phyloP scores from a whole-genome alignment of 2,797 vertebrate genomes.

The Ispidina lecontei region DNA sequence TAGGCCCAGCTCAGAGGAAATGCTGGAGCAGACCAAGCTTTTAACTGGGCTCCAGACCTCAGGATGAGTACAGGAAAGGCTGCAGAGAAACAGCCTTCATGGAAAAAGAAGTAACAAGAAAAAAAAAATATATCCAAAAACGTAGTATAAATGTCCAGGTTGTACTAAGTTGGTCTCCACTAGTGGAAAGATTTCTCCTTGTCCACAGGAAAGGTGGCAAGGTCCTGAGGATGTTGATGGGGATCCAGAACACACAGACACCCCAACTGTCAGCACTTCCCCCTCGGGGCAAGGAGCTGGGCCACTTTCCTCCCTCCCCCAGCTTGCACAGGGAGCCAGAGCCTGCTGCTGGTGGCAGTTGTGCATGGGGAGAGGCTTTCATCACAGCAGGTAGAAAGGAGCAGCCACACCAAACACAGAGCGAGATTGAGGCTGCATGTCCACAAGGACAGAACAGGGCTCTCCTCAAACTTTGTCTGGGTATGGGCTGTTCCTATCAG shows the following conservation, averaged over 20 bases:
- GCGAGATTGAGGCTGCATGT: rapidly evolving
- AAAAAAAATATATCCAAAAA: background rate
- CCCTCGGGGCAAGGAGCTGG: background rate
- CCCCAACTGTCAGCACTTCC: rapidly evolving
- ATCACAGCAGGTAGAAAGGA: background rate
- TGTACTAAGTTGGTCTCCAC: background rate
- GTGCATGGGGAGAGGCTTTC: background rate
- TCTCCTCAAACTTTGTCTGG: rapidly evolving
- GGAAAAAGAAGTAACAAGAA: conserved; percentile 39
- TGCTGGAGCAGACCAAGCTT: conserved; percentile 52
- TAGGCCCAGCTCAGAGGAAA: conserved; percentile 40
- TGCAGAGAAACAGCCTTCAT: background rate
- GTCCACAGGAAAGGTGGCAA: rapidly evolving
- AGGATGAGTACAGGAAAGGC: background rate
- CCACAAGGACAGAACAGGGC: rapidly evolving
- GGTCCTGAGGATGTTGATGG: background rate
- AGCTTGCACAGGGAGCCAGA: rapidly evolving
- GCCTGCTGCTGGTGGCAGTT: rapidly evolving
- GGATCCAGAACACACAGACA: background rate
- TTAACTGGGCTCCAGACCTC: conserved; percentile 42
- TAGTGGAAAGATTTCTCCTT: background rate
- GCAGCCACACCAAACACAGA: rapidly evolving
- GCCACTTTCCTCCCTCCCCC: background rate
- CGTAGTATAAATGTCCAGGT: background rate
- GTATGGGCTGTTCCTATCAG: rapidly evolving